Evolutionary conservation across 53 echinoderm and acorn worm genomes (phyloP).

Genomic region (Temnopleurus reevesii): DNA sequence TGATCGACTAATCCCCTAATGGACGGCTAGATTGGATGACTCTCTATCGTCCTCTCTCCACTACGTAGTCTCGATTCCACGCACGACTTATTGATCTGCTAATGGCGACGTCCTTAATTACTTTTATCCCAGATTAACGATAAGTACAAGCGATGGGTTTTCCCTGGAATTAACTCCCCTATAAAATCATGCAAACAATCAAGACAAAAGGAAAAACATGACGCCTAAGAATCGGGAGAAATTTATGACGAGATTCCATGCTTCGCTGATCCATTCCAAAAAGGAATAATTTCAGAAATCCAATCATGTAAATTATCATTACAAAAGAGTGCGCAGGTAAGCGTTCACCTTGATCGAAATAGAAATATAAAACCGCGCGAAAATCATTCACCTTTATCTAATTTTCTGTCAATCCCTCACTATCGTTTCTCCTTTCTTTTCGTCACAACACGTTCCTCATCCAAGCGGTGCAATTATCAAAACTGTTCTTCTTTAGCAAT

Average conservation of each 20-base stretch:
- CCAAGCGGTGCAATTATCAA: not conserved
- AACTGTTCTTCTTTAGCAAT: not conserved
- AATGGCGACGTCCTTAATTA: not conserved
- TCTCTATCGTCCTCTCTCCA: constrained; percentile 33
- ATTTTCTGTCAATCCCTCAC: not conserved
- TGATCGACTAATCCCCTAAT: constrained; percentile 55
- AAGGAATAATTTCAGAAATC: not conserved
- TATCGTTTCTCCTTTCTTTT: not conserved
- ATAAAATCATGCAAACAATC: not conserved
- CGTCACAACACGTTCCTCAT: not conserved
- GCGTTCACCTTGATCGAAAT: not conserved
- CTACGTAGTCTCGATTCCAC: constrained; percentile 16
- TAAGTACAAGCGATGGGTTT: not conserved
- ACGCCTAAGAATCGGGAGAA: not conserved
- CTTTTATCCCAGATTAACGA: not conserved
- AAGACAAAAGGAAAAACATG: not conserved
- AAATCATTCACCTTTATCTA: not conserved
- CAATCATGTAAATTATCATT: constrained; percentile 14
- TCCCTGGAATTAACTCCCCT: not conserved
- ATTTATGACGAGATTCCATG: not conserved
- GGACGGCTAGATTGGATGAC: not conserved
- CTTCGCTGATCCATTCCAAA: not conserved
- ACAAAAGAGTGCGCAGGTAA: not conserved
- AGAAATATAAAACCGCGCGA: not conserved
- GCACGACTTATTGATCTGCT: constrained; percentile 5